Evolutionary conservation across 2,797 vertebrate species (phyloP).

Genomic region (Sebastes minor): DNA sequence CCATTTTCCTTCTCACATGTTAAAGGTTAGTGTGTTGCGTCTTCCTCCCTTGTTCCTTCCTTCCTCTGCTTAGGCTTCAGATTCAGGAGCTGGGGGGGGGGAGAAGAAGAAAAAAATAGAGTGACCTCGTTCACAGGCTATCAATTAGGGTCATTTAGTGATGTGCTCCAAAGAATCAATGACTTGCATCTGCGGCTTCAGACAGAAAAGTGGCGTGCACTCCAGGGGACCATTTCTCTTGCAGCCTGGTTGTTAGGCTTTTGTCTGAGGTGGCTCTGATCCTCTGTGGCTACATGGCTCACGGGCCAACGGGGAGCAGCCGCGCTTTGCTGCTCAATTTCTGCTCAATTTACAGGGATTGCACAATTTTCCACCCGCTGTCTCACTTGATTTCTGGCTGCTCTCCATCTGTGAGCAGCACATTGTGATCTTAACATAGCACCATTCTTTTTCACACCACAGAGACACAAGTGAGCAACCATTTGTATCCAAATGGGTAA

Average conservation of each 20-base stretch:
- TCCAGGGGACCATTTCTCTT: conserved; percentile 26
- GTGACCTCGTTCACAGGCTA: conserved; percentile 57
- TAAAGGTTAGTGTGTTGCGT: conserved; percentile 57
- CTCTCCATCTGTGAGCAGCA: conserved; percentile 67
- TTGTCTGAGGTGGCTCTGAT: conserved; percentile 49
- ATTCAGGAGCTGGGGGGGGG: conserved; percentile 12
- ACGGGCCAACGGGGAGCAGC: conserved; percentile 51
- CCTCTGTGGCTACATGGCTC: conserved; percentile 39
- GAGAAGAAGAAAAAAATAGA: background rate
- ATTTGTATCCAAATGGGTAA: conserved; percentile 26
- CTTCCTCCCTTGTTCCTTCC: conserved; percentile 51
- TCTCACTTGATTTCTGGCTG: conserved; percentile 65
- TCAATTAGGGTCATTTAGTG: conserved; percentile 69
- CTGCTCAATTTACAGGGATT: conserved; percentile 76
- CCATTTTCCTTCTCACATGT: conserved; percentile 65
- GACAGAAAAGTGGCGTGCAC: conserved; percentile 33
- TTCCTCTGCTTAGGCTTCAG: conserved; percentile 35
- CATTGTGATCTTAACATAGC: conserved; percentile 55
- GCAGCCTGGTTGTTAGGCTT: conserved; percentile 40
- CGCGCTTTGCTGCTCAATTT: conserved; percentile 71
- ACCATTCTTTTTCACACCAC: conserved; percentile 27
- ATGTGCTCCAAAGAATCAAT: conserved; percentile 45
- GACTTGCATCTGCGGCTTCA: conserved; percentile 49
- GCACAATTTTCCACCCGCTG: conserved; percentile 75
- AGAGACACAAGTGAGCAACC: conserved; percentile 27